Base-by-base conservation (phyloP, 2,113 vertebrate species). In the Calyptomena viridis region DNA sequence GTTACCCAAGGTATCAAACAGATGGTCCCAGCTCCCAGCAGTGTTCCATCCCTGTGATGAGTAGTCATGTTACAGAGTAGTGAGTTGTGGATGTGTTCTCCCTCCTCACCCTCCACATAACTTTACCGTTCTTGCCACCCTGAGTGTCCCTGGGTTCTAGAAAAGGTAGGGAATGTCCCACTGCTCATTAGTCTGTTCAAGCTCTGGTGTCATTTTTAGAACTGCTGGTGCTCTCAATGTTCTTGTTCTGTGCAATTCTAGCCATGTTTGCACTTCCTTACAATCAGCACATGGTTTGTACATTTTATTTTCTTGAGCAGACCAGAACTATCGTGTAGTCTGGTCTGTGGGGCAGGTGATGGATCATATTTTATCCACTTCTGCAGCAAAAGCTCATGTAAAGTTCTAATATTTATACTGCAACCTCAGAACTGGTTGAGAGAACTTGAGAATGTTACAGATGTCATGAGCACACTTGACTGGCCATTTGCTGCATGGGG, bases 61-160 rank as follows among this genome's bases (percentile, higher is more conserved):
- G 2, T 20, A 27, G n/a, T 27, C 25, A 23, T 23, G 30, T 31
- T 60, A 21, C 9, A 74, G 24, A 35, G 21, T 42, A 12, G 25
- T 25, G 69, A 5, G 11, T 25, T 75, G 33, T 64, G 23, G 28
- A 27, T 3, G 3, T 3, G 23, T 33, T 35, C 22, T 64, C 4
- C 35, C 7, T 21, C 12, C 22, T n/a, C 7, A 4, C 4, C 4
- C 10, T 7, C 25, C 0, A 0, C 11, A n/a, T 40, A 3, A 31
- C 58, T 66, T 84, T 30, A 50, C 16, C 64, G 1, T 50, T 84
- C 37, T n/a, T 64, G 37, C 37, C 58, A 8, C 28, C 44, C 31
- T 35, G 33, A 77, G 19, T 37, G 12, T 71, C 42, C 31, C 12
- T 58, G 20, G 50, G 56, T 33, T 49, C 50, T n/a, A 44, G 52